Evolutionary conservation across 1,140 invertebrate genomes (phyloP), one percentile per base, ranked within the genome.

Genomic region (Ooceraea biroi): DNA sequence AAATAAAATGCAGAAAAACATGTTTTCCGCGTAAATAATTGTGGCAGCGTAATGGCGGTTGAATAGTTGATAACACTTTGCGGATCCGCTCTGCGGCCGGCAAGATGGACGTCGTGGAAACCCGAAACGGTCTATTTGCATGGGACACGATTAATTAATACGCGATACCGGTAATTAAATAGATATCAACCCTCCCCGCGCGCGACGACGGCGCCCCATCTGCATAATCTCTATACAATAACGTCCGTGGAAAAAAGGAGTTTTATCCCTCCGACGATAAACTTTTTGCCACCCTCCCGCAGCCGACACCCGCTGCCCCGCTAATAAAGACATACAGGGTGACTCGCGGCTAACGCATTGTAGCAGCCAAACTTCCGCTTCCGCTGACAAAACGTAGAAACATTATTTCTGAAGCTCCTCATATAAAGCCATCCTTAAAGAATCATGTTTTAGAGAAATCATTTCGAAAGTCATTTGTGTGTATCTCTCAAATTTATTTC

Each of bases 181-280:
- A 60, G 85, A 90, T 90, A 92, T 94, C 90, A 92, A 90, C 80
- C 60, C 88, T 85, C 89, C 89, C 58, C 69, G 55, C 30, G 77
- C n/a, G 19, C 55, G 61, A 86, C 76, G 66, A 74, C 41, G 44
- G 84, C 69, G 48, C 72, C 86, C 89, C 87, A 93, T 93, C 88
- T 92, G 78, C 91, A 92, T 93, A 93, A 93, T 93, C 89, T 90
- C 69, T 89, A 91, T 91, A 93, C 88, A 89, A 93, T 93, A 85
- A 90, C 86, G 82, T 82, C 50, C 25, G 48, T 22, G 61, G 77
- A 66, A 69, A 73, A 68, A 74, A 89, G 36, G 60, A 63, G 55
- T 72, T 61, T 80, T 58, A 46, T 77, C 74, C 71, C 60, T 80
- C 84, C 17, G 8, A 44, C 57, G 60, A 89, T 60, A 36, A 89